Evolutionary conservation across 2,797 vertebrate species (phyloP), one percentile per base, ranked within the genome.

Genomic region (Esox lucius): DNA sequence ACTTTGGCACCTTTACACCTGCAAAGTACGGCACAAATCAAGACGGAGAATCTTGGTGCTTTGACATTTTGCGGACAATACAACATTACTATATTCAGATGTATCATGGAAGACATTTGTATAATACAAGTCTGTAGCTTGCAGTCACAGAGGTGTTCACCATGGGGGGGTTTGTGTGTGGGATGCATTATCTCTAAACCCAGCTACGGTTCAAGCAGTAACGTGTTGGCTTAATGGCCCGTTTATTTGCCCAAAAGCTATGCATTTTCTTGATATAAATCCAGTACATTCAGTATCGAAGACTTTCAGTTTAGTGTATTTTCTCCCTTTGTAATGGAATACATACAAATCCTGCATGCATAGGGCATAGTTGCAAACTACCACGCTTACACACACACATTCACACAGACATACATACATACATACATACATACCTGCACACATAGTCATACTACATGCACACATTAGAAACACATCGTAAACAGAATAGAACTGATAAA

Each of bases 191-290:
- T 82, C 83, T 87, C 81, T 86, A 85, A 87, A 91, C 85, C 89
- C 86, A 87, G 89, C 92, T 91, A 90, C 89, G 87, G 88, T 85
- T 90, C 86, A 77, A 82, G 84, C 87, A 88, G 85, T 87, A 89
- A 91, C 89, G 86, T 84, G 82, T 83, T 86, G 79, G 85, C 85
- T 86, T 90, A 92, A 93, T 90, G 86, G 89, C 84, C 89, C 84
- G 89, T 90, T 93, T 92, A 91, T 91, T 89, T 90, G 86, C 84
- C 91, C 77, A 19, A 87, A 81, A 92, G 89, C 90, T 84, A 91
- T 88, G 85, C 84, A 89, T 90, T 86, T 87, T 82, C 84, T 16
- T 65, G 35, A 39, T 39, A 39, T 3, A 39, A 3, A 84, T 85
- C 85, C 67, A 71, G 83, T 84, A 87, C 87, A 83, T 85, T 83